Conservation (phyloP, 2,113 vertebrate species). For the Brachyhypopomus occidentalis region DNA sequence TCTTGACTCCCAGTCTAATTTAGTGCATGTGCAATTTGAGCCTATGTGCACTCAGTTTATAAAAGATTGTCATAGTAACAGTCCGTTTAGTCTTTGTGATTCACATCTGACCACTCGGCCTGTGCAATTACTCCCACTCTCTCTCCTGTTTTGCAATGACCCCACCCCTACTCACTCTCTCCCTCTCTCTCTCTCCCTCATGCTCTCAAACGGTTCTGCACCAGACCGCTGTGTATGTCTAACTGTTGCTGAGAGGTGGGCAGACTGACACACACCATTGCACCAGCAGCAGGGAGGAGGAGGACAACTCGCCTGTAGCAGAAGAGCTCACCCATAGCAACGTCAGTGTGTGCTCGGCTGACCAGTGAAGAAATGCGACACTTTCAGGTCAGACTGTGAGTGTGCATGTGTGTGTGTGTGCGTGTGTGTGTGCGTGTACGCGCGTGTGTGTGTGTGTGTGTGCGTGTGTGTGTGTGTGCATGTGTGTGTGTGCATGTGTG, state of each 20-base stretch:
- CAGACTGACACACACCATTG: slow-evolving; percentile 13
- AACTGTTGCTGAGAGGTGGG: neutral
- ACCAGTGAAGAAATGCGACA: slow-evolving; percentile 38
- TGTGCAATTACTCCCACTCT: slow-evolving; percentile 36
- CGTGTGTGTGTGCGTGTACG: slow-evolving; percentile 27
- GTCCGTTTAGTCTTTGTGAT: slow-evolving; percentile 33
- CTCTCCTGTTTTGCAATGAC: no score
- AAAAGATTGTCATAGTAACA: slow-evolving; percentile 40
- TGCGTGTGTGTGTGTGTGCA: slow-evolving; percentile 33
- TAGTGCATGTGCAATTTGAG: slow-evolving; percentile 13
- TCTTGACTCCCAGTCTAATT: slow-evolving; percentile 30
- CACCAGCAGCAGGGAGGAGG: slow-evolving; percentile 16
- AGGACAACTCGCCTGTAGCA: slow-evolving; percentile 16
- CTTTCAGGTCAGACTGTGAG: slow-evolving; percentile 33
- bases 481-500: slow-evolving; percentile 34
- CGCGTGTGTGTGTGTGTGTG: slow-evolving; percentile 18
- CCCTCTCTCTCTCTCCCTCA: neutral
- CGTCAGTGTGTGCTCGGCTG: neutral
- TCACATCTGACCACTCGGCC: slow-evolving; percentile 36
- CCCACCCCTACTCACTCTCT: slow-evolving; percentile 18
- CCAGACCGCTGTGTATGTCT: neutral
- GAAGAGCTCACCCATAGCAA: slow-evolving; percentile 16
- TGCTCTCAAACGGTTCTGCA: neutral
- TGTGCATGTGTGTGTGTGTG: slow-evolving; percentile 30
- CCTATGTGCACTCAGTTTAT: slow-evolving; percentile 32